phyloP scores from a whole-genome alignment of 2,113 vertebrate genomes.

The Cheirogaleus medius region DNA sequence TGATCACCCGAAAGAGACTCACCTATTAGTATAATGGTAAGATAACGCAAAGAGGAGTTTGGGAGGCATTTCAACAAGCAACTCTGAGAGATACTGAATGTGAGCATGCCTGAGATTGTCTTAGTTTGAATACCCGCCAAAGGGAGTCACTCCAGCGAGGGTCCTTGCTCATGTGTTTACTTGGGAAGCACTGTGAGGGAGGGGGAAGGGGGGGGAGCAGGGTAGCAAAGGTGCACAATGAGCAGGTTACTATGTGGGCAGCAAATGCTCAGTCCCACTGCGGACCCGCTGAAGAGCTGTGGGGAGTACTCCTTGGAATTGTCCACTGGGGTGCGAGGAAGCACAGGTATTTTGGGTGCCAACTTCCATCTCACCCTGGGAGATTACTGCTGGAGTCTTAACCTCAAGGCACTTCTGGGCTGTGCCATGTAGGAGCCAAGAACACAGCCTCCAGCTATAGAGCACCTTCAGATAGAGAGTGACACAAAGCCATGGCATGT shows the following conservation, averaged over 20 bases:
- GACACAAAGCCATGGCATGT: not conserved
- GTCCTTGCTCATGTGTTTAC: not conserved
- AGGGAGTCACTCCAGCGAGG: not conserved
- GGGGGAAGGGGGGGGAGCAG: too few relatives aligned
- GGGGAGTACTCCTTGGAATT: not conserved
- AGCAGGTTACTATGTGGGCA: not conserved
- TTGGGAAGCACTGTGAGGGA: not conserved
- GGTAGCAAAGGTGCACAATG: rapidly evolving
- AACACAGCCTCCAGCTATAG: not conserved
- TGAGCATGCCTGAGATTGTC: not conserved
- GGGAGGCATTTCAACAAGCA: not conserved
- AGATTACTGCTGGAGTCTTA: not conserved
- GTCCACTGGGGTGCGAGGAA: not conserved
- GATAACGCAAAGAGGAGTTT: not conserved
- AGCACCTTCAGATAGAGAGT: not conserved
- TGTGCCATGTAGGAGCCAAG: not conserved
- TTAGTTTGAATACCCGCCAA: not conserved
- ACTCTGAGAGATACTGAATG: not conserved
- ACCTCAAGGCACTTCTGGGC: too few relatives aligned
- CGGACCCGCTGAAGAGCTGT: not conserved
- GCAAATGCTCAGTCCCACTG: too few relatives aligned
- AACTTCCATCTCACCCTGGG: not conserved
- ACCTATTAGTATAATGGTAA: not conserved
- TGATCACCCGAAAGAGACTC: not conserved
- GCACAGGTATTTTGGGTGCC: not conserved